Percentiles rank a stretch among this genome's conserved stretches.
These are phyloP conservation scores for Scaptomyza hsui DNA, from an alignment of 1,140 invertebrate genomes.

Conservation along the genomic window DNA sequence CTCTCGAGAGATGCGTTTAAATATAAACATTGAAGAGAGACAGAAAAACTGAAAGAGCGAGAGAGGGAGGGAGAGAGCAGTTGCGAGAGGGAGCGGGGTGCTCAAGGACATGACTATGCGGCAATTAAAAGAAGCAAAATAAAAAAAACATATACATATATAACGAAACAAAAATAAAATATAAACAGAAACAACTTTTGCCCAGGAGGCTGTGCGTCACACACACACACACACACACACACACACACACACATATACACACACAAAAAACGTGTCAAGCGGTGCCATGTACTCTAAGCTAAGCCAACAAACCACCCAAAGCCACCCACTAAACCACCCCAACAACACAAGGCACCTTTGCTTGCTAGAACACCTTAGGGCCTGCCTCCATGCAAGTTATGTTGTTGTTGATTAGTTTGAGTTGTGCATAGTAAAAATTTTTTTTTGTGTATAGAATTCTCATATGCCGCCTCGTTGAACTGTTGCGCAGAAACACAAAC, in stretches of 20 bases:
- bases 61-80: conserved; percentile 3
- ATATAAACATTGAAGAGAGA: conserved; percentile 62
- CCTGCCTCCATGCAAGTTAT: conserved; percentile 38
- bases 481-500: conserved; percentile 38
- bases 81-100: conserved; percentile 7
- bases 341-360: neutral
- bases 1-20: conserved; percentile 65
- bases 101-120: conserved; percentile 51
- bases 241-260: neutral
- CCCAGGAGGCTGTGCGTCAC: conserved; percentile 45
- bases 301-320: neutral
- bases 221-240: neutral
- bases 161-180: conserved; percentile 61
- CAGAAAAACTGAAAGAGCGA: too few species aligned
- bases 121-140: conserved; percentile 39
- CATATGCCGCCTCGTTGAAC: conserved; percentile 38
- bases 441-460: conserved; percentile 12
- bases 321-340: neutral
- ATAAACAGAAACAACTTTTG: conserved; percentile 44
- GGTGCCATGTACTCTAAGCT: conserved; percentile 5
- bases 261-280: conserved; percentile 53
- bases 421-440: conserved; percentile 38
- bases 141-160: conserved; percentile 8
- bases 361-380: conserved; percentile 10
- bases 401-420: conserved; percentile 48